These are phyloP conservation scores for Sclerurus mexicanus DNA, from an alignment of 2,113 vertebrate genomes.

Conservation along the genomic window DNA sequence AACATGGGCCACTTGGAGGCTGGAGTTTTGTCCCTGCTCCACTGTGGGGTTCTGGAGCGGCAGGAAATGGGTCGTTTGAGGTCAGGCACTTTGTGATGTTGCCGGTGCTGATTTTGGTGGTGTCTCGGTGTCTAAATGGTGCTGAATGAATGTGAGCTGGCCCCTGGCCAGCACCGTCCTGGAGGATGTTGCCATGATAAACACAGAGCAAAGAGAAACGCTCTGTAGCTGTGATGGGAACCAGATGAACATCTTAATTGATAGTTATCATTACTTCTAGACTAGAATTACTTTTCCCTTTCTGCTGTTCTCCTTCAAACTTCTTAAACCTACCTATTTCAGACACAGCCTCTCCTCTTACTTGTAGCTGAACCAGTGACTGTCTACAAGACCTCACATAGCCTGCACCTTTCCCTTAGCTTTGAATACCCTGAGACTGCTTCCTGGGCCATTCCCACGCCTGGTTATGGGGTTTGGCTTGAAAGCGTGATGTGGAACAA, in stretches of 20 bases:
- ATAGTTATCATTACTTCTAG: not conserved
- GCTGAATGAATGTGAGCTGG: not conserved
- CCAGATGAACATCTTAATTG: not conserved
- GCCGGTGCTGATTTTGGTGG: not conserved
- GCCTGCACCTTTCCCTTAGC: not conserved
- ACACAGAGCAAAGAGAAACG: not conserved
- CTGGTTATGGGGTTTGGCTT: not conserved
- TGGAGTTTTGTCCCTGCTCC: not conserved
- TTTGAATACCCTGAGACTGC: not conserved
- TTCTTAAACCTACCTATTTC: not conserved
- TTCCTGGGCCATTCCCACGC: not conserved
- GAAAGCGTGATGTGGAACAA: not conserved
- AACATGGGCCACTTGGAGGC: not conserved
- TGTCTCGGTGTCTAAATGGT: not conserved
- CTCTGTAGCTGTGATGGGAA: not conserved
- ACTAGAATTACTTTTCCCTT: not conserved
- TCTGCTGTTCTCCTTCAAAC: not conserved
- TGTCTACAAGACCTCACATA: rapidly evolving
- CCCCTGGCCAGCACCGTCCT: not conserved
- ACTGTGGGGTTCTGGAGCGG: rapidly evolving
- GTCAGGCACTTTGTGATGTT: rapidly evolving
- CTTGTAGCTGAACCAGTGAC: not conserved
- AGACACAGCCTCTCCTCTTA: not conserved
- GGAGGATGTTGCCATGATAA: not conserved
- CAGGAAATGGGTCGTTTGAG: not conserved